phyloP scores from a whole-genome alignment of 2,888 invertebrate genomes.

The Itoplectis maculator region DNA sequence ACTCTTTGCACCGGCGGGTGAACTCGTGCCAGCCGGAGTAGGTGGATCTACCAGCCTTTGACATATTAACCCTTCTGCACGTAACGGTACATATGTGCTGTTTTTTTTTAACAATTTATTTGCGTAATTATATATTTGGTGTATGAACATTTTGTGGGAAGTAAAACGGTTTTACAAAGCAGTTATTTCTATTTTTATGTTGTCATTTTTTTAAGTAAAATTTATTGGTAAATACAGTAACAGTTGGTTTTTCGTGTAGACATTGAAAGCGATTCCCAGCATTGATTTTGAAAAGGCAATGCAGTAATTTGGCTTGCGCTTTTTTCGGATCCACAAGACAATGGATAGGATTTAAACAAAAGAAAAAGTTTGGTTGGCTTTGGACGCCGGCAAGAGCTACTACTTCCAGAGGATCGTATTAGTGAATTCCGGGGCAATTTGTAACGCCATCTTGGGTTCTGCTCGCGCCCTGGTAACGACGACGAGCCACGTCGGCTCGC shows the following conservation, averaged over 20 bases:
- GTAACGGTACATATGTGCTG: not conserved
- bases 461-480: slow-evolving; percentile 64
- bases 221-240: not conserved
- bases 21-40: slow-evolving; percentile 1
- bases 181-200: too few species aligned
- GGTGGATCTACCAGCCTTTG: slow-evolving; percentile 22
- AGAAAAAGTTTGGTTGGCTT: not conserved
- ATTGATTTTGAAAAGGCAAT: not conserved
- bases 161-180: not conserved
- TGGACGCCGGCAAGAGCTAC: not conserved
- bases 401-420: slow-evolving; percentile 71
- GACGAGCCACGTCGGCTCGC: slow-evolving; percentile 48
- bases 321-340: not conserved
- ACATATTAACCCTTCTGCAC: slow-evolving; percentile 15
- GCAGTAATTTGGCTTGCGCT: not conserved
- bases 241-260: not conserved
- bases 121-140: not conserved
- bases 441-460: slow-evolving; percentile 77
- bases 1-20: slow-evolving; percentile 5
- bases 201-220: too few species aligned
- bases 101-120: not conserved
- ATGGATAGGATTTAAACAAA: not conserved
- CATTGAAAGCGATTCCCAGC: not conserved
- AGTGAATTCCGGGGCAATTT: slow-evolving; percentile 78
- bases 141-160: not conserved